A percentile compares a stretch with the other conserved stretches of the same genome.
These are phyloP conservation scores for Bettongia penicillata DNA, from an alignment of 2,113 vertebrate genomes.

Conservation along the genomic window DNA sequence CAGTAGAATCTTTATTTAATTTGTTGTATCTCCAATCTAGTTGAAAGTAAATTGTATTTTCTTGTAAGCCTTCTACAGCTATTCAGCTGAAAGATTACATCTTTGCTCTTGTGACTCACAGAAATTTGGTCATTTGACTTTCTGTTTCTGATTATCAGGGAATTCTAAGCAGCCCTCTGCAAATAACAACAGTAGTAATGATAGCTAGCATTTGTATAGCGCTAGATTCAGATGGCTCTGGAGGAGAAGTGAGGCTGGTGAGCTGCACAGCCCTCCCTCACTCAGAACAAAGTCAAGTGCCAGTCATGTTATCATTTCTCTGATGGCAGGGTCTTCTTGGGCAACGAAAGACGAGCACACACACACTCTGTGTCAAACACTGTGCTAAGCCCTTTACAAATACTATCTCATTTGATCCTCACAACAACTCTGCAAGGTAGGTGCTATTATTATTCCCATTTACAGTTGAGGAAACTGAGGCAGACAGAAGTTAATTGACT, in stretches of 20 bases:
- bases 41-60: neutral
- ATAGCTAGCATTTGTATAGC: neutral
- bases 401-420: neutral
- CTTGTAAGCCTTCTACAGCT: neutral
- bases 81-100: neutral
- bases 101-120: neutral
- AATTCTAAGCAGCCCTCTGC: neutral
- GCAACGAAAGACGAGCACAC: no score
- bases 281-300: no score
- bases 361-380: neutral
- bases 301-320: no score
- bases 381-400: neutral
- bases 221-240: no score
- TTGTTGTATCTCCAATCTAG: neutral
- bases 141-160: neutral
- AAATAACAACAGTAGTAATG: neutral
- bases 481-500: neutral
- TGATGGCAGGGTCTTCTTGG: no score
- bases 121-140: neutral
- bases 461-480: neutral
- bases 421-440: neutral
- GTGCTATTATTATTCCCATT: neutral
- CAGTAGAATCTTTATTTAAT: neutral
- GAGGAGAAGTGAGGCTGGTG: no score
- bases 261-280: no score